Evolutionary conservation across 2,888 invertebrate species (phyloP).

Genomic region (Serripes groenlandicus): DNA sequence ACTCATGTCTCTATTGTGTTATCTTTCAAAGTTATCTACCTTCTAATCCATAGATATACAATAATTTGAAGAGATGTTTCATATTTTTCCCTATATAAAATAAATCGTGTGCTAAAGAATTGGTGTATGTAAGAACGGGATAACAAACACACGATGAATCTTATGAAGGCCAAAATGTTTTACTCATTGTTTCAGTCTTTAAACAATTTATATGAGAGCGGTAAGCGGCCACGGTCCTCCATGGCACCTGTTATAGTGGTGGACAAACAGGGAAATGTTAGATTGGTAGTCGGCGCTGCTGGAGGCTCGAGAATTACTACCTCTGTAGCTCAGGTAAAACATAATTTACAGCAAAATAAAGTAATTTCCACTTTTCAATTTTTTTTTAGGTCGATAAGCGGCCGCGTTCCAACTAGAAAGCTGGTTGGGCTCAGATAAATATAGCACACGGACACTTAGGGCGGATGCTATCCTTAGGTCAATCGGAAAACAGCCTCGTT

Average conservation of each 20-base stretch:
- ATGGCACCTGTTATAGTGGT: slow-evolving; percentile 80
- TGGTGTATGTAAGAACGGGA: too few species aligned
- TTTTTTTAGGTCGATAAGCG: background rate
- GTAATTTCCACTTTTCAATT: background rate
- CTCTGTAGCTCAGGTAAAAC: slow-evolving; percentile 76
- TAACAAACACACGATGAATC: too few species aligned
- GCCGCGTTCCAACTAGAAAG: too few species aligned
- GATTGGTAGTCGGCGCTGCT: slow-evolving; percentile 75
- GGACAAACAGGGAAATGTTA: slow-evolving; percentile 71
- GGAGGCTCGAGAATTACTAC: slow-evolving; percentile 79
- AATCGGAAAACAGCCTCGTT: background rate
- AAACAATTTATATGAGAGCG: slow-evolving; percentile 78
- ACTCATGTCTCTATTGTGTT: too few species aligned
- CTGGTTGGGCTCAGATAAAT: background rate
- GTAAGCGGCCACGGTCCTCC: slow-evolving; percentile 80
- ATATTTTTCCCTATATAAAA: too few species aligned
- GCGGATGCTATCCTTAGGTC: background rate
- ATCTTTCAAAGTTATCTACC: too few species aligned
- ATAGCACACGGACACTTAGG: background rate
- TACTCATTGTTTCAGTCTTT: slow-evolving; percentile 2
- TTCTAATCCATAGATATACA: too few species aligned
- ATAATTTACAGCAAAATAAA: background rate
- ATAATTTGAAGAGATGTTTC: too few species aligned
- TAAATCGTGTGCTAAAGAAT: too few species aligned
- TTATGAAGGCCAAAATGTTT: too few species aligned